Evolutionary conservation across 2,797 vertebrate species (phyloP).

Genomic region (Eremophila alpestris): DNA sequence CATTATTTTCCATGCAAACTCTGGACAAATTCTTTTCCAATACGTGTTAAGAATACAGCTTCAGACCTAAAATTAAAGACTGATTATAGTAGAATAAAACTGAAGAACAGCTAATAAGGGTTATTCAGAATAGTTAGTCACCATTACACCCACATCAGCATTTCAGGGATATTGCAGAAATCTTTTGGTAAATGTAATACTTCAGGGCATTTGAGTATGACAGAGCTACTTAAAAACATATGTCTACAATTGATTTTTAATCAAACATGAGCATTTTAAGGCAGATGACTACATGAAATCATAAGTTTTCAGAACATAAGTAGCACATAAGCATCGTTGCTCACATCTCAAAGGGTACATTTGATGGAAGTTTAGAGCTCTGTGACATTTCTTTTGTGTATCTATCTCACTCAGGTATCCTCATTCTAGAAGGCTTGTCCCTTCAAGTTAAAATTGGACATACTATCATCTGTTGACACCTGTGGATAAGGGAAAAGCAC

Average conservation of each 20-base stretch:
- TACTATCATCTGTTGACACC: constrained; percentile 30
- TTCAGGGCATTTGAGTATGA: rapidly evolving
- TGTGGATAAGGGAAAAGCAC: constrained; percentile 58
- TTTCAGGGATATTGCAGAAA: neutral
- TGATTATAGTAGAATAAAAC: constrained; percentile 6
- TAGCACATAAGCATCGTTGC: neutral
- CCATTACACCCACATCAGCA: neutral
- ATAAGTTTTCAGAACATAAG: neutral
- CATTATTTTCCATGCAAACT: neutral
- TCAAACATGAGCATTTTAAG: neutral
- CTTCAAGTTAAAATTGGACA: constrained; percentile 34
- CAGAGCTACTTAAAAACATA: neutral
- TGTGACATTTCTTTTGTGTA: constrained; percentile 50
- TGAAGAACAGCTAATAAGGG: constrained; percentile 12
- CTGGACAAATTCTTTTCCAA: neutral
- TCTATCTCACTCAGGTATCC: constrained; percentile 7
- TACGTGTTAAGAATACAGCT: neutral
- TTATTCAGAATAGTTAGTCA: constrained; percentile 44
- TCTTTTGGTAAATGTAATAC: neutral
- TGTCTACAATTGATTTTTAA: neutral
- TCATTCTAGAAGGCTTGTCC: constrained; percentile 13
- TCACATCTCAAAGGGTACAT: constrained; percentile 3
- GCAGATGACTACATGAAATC: neutral
- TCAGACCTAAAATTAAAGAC: constrained; percentile 14
- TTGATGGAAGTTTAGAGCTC: constrained; percentile 45